Conservation (phyloP, 2,888 invertebrate species). For the Mesochorus sp. region DNA sequence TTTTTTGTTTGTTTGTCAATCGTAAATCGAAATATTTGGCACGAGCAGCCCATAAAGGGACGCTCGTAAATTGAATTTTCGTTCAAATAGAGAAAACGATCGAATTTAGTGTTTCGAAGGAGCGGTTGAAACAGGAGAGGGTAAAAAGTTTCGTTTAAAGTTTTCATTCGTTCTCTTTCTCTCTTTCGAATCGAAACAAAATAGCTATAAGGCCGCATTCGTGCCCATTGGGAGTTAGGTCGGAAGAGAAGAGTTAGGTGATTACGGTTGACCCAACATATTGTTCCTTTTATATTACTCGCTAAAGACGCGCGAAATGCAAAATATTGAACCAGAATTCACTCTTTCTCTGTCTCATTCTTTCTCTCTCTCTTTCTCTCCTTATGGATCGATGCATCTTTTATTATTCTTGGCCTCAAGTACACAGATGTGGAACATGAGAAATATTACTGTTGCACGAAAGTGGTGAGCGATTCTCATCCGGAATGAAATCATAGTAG, state of each 20-base stretch:
- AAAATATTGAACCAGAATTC: background rate
- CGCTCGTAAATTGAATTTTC: background rate
- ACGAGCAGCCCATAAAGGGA: background rate
- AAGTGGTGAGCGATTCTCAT: background rate
- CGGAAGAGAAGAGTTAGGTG: conserved; percentile 13
- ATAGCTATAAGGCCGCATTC: background rate
- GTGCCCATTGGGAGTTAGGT: conserved; percentile 2
- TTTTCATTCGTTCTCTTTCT: background rate
- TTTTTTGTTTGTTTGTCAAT: no score
- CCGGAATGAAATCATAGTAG: background rate
- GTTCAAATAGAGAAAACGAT: background rate
- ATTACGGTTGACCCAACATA: conserved; percentile 16
- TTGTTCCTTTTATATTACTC: conserved; percentile 25
- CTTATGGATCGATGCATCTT: conserved; percentile 8
- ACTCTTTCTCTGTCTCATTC: no score
- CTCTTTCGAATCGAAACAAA: background rate
- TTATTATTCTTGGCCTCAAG: background rate
- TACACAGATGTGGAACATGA: conserved; percentile 4
- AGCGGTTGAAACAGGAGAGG: background rate
- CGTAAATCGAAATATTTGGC: background rate
- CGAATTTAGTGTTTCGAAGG: background rate
- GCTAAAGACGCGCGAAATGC: background rate
- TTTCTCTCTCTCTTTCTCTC: conserved; percentile 2
- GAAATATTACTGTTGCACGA: conserved; percentile 3
- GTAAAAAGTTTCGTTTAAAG: background rate